Conservation (phyloP, 2,113 vertebrate genomes). For the Vulpes ferrilata region DNA sequence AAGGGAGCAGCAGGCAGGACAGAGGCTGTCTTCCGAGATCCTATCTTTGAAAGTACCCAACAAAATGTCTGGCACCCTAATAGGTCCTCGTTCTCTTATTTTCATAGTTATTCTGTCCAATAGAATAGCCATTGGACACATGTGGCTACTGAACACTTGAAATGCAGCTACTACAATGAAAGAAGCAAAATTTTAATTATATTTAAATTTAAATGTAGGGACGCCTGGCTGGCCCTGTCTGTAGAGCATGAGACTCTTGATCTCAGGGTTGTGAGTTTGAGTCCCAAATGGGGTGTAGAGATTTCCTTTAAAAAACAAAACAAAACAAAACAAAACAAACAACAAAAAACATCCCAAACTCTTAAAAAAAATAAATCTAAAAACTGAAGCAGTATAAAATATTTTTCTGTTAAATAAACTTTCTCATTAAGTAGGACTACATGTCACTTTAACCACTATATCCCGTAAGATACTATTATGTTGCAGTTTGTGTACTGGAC, state of each 20-base stretch:
- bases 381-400: not conserved
- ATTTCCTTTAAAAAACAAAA: too few relatives aligned
- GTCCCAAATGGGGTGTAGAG: too few relatives aligned
- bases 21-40: not conserved
- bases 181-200: not conserved
- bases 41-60: not conserved
- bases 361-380: not conserved
- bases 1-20: not conserved
- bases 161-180: not conserved
- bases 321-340: too few relatives aligned
- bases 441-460: not conserved
- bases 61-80: not conserved
- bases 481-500: too few relatives aligned
- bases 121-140: not conserved
- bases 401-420: not conserved
- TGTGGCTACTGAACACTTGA: not conserved
- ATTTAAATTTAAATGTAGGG: not conserved
- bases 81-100: not conserved
- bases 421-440: not conserved
- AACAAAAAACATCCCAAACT: too few relatives aligned
- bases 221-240: not conserved
- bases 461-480: fast-evolving
- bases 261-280: too few relatives aligned
- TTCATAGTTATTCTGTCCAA: not conserved
- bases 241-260: not conserved